These are phyloP conservation scores for Agrochola litura DNA, from an alignment of 2,888 invertebrate genomes.

Conservation along the genomic window DNA sequence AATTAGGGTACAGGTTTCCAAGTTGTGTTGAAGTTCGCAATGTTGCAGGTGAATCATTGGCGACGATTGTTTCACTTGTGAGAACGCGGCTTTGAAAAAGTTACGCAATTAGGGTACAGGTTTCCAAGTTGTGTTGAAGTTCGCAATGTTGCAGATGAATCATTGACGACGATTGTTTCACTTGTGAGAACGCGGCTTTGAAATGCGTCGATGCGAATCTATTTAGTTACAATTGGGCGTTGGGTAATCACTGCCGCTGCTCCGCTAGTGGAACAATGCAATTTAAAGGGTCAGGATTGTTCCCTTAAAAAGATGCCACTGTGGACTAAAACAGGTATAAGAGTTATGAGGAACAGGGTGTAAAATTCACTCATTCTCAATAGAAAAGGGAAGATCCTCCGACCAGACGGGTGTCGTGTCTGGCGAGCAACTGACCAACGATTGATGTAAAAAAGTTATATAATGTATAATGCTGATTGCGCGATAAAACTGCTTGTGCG, in stretches of 20 bases:
- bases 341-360: too few relatives aligned
- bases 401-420: too few relatives aligned
- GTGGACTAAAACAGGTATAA: background rate
- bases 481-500: too few relatives aligned
- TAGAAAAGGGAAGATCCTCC: too few relatives aligned
- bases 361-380: too few relatives aligned
- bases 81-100: slow-evolving; percentile 8
- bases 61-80: background rate
- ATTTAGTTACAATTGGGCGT: slow-evolving; percentile 48
- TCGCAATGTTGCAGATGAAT: background rate
- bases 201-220: slow-evolving; percentile 42
- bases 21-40: background rate
- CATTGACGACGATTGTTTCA: background rate
- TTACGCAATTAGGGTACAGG: too few relatives aligned
- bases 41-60: background rate
- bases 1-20: too few relatives aligned
- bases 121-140: background rate
- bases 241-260: slow-evolving; percentile 34
- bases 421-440: too few relatives aligned
- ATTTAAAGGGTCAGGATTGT: background rate
- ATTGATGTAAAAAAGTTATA: too few relatives aligned
- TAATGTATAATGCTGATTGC: too few relatives aligned
- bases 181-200: slow-evolving; percentile 1
- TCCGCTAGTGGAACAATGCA: background rate
- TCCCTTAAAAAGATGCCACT: background rate